Evolutionary conservation across 2,888 invertebrate species (phyloP).

Genomic region (Eudemis profundana): DNA sequence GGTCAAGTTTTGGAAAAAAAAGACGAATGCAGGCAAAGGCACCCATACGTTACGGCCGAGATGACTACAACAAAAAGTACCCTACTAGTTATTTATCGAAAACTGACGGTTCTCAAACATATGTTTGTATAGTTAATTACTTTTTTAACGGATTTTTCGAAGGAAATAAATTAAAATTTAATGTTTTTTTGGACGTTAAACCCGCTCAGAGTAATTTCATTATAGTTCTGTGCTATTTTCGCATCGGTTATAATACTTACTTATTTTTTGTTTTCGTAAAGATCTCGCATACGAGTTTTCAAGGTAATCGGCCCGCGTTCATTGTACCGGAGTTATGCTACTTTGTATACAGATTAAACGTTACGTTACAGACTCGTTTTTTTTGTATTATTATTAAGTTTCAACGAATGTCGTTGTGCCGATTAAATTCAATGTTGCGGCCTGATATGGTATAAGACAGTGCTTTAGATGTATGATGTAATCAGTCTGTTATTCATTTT

Average conservation of each 20-base stretch:
- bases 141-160: conserved; percentile 30
- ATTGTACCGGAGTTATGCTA: conserved; percentile 70
- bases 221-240: conserved; percentile 37
- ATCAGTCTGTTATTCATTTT: conserved; percentile 32
- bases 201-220: too few species aligned
- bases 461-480: conserved; percentile 32
- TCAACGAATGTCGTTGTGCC: conserved; percentile 37
- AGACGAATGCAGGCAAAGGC: conserved; percentile 75
- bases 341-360: conserved; percentile 36
- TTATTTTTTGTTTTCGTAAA: conserved; percentile 56
- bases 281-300: conserved; percentile 66
- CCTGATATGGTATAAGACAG: conserved; percentile 28
- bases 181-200: too few species aligned
- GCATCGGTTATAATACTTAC: conserved; percentile 37
- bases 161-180: conserved; percentile 14
- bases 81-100: conserved; percentile 77
- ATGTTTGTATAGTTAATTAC: conserved; percentile 50
- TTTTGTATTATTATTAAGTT: conserved; percentile 30
- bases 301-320: conserved; percentile 78
- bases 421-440: conserved; percentile 36
- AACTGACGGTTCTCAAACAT: conserved; percentile 72
- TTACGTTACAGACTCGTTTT: conserved; percentile 38
- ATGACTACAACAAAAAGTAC: conserved; percentile 83
- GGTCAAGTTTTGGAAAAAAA: conserved; percentile 80
- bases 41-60: conserved; percentile 82